Evolutionary conservation across 2,113 vertebrate species (phyloP).

Genomic region (Megalops atlanticus): DNA sequence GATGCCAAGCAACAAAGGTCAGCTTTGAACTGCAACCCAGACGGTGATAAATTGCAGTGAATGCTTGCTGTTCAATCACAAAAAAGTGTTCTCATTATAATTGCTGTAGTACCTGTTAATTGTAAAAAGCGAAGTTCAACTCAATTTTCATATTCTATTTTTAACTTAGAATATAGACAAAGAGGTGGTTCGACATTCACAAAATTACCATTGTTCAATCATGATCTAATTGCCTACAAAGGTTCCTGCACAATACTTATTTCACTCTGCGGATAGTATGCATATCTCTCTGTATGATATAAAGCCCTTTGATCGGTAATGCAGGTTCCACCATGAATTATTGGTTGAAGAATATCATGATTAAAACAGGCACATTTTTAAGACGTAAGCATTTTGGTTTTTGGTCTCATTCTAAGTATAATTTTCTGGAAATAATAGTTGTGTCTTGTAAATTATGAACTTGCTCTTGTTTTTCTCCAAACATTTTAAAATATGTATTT

Average conservation of each 20-base stretch:
- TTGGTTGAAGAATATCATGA: constrained; percentile 11
- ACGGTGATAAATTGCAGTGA: neutral
- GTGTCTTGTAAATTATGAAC: too few relatives aligned
- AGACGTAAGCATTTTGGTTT: constrained; percentile 3
- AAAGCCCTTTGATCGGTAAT: neutral
- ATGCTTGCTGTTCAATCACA: neutral
- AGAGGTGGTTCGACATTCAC: neutral
- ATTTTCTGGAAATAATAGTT: neutral
- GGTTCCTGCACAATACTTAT: too few relatives aligned
- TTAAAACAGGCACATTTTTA: neutral
- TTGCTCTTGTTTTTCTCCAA: too few relatives aligned
- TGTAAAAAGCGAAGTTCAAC: neutral
- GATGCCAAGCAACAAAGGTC: neutral
- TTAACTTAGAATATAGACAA: neutral
- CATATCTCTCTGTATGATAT: neutral
- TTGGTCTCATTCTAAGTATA: neutral
- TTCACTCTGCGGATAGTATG: too few relatives aligned
- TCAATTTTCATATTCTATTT: neutral
- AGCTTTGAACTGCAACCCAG: neutral
- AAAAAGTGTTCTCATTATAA: neutral
- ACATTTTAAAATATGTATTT: constrained; percentile 11
- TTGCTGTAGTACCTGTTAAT: neutral
- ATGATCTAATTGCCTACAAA: constrained; percentile 14
- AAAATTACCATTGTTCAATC: neutral
- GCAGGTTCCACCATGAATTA: neutral